Conservation (phyloP, 2,113 vertebrate species). For the Danio rerio region GRCz12tu NC_133188.1:26385001-26385500, state of each 20-base stretch:
- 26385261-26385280: neutral
- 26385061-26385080: neutral
- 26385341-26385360: neutral
- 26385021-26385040: constrained; percentile 41
- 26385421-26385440: neutral
- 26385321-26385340: constrained; percentile 10
- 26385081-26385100: neutral
- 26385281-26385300: neutral
- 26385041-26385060: constrained; percentile 25
- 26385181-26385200: neutral
- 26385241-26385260: constrained; percentile 9
- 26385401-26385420: neutral
- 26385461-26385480: neutral
- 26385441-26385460: neutral
- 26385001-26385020: constrained; percentile 52
- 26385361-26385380: constrained; percentile 18
- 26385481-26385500: neutral
- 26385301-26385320: constrained; percentile 16
- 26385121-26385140: constrained; percentile 3
- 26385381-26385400: neutral
- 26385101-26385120: constrained; percentile 14
- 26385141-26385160: neutral
- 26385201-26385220: constrained; percentile 17
- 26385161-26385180: neutral
- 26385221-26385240: neutral